These are phyloP conservation scores for Micronycteris hirsuta DNA, from an alignment of 2,113 vertebrate genomes.

Conservation along the genomic window DNA sequence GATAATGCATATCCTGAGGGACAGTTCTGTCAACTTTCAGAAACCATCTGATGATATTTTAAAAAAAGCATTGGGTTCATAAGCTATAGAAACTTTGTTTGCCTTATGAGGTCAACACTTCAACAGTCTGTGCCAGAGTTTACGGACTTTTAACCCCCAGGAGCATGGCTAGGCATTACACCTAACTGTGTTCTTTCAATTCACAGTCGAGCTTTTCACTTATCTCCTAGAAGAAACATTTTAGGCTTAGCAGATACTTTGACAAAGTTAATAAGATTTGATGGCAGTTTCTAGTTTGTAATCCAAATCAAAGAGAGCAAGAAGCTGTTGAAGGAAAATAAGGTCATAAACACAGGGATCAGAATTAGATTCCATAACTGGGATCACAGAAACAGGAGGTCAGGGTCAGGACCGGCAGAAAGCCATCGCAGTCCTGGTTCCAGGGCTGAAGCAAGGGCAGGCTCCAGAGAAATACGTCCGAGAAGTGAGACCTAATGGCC, in stretches of 20 bases:
- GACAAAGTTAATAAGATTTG: not conserved
- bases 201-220: not conserved
- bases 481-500: not conserved
- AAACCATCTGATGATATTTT: not conserved
- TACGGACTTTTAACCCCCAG: not conserved
- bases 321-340: not conserved
- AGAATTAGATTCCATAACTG: not conserved
- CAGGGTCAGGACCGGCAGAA: not conserved
- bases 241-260: not conserved
- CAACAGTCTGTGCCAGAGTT: not conserved
- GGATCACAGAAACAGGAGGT: not conserved
- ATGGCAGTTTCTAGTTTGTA: not conserved
- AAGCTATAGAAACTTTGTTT: not conserved
- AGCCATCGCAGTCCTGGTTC: not conserved
- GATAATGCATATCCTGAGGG: not conserved
- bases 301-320: not conserved
- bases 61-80: not conserved
- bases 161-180: not conserved
- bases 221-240: not conserved
- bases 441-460: not conserved
- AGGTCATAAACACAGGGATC: not conserved
- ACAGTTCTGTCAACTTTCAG: conserved; percentile 14
- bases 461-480: not conserved
- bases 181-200: not conserved
- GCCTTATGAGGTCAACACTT: not conserved